phyloP scores from a whole-genome alignment of 2,888 invertebrate species.

The Plagiodera versicolora region DNA sequence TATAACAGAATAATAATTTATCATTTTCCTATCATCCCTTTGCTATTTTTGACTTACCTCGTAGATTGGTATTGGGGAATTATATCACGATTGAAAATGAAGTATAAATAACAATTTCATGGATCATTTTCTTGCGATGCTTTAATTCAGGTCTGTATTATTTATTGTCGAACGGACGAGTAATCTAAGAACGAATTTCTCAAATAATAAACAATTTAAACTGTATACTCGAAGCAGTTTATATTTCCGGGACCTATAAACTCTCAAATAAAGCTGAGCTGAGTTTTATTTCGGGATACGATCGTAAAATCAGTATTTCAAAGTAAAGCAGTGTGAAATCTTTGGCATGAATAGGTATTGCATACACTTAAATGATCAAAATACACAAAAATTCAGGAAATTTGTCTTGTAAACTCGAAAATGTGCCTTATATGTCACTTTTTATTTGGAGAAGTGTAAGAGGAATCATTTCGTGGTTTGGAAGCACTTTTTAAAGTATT shows the following conservation, averaged over 20 bases:
- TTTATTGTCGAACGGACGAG: constrained; percentile 1
- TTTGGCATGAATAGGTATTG: background rate
- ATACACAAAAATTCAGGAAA: too few relatives aligned
- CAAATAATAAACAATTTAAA: constrained; percentile 29
- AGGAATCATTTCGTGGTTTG: too few relatives aligned
- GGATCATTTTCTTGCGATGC: too few relatives aligned
- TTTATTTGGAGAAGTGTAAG: too few relatives aligned
- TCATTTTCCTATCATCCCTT: background rate
- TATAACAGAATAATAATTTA: too few relatives aligned
- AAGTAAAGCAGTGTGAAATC: background rate
- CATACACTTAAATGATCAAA: background rate
- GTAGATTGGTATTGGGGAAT: background rate
- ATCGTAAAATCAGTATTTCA: constrained; percentile 1
- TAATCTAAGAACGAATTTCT: background rate
- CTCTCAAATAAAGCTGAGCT: constrained; percentile 32
- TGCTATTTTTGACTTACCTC: background rate
- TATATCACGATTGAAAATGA: background rate
- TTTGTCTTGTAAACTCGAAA: too few relatives aligned
- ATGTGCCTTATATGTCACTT: too few relatives aligned
- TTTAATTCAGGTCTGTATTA: constrained; percentile 12
- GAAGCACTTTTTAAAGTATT: too few relatives aligned
- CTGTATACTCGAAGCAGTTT: constrained; percentile 31
- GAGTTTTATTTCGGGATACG: constrained; percentile 31
- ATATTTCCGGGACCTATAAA: constrained; percentile 39
- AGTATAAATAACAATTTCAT: too few relatives aligned